phyloP scores from a whole-genome alignment of 2,113 vertebrate species.

The Aptenodytes patagonicus region DNA sequence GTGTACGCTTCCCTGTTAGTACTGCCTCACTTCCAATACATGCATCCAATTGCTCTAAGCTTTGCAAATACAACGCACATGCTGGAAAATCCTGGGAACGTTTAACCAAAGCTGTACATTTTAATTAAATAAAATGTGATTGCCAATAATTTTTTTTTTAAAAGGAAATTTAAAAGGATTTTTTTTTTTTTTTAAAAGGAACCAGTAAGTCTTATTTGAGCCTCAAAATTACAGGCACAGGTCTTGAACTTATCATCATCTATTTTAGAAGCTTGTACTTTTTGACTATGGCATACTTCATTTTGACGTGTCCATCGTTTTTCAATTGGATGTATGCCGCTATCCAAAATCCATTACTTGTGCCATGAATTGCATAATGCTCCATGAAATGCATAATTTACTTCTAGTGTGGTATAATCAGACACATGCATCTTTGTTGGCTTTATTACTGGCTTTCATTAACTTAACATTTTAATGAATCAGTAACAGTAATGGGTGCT shows the following conservation, averaged over 20 bases:
- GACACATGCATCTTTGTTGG: not conserved
- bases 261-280: not conserved
- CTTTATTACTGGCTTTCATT: constrained; percentile 21
- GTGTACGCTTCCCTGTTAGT: not conserved
- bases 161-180: not conserved
- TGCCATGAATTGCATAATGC: not conserved
- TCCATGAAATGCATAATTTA: not conserved
- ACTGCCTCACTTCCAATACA: not conserved
- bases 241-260: not conserved
- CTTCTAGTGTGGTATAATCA: not conserved
- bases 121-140: not conserved
- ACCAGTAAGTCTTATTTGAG: not conserved
- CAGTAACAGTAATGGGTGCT: not conserved
- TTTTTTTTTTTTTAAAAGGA: not conserved
- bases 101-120: not conserved
- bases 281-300: not conserved
- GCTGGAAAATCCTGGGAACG: not conserved
- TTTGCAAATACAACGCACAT: not conserved
- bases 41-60: not conserved
- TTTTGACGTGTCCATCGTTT: constrained; percentile 8
- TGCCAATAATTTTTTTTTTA: not conserved
- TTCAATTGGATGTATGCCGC: not conserved
- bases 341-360: constrained; percentile 35
- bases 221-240: not conserved
- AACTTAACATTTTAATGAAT: constrained; percentile 30